These are phyloP conservation scores for Liparis tanakae DNA, from an alignment of 2,797 vertebrate genomes.

Conservation along the genomic window DNA sequence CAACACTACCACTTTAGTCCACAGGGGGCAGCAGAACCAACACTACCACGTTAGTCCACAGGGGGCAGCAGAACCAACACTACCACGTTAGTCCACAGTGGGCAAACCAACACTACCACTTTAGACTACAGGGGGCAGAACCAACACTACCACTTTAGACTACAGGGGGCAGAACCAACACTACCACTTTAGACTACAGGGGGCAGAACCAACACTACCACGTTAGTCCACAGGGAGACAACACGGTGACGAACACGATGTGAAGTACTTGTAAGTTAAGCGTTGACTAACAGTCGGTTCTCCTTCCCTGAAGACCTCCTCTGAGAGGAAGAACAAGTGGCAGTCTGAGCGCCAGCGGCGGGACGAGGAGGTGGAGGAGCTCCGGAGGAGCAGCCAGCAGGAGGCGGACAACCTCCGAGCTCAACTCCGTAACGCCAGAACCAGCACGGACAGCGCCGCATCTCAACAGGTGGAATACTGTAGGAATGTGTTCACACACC, in stretches of 20 bases:
- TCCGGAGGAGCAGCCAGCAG: slow-evolving; percentile 85
- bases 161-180: too few species aligned
- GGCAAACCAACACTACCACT: too few species aligned
- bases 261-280: background rate
- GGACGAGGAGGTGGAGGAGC: slow-evolving; percentile 91
- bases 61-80: too few species aligned
- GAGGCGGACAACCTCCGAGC: slow-evolving; percentile 87
- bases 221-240: background rate
- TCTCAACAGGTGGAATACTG: slow-evolving; percentile 86
- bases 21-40: background rate
- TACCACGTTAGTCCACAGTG: background rate
- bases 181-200: too few species aligned
- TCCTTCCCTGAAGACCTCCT: slow-evolving; percentile 80
- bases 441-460: slow-evolving; percentile 84
- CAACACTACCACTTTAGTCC: background rate
- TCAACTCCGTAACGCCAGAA: slow-evolving; percentile 87
- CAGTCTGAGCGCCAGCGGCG: slow-evolving; percentile 87
- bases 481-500: background rate
- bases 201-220: too few species aligned
- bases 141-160: too few species aligned
- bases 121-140: too few species aligned
- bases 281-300: background rate
- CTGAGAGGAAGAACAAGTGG: slow-evolving; percentile 92
- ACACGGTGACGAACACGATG: background rate
- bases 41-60: background rate